A percentile compares a stretch with the other conserved stretches of the same genome.
Evolutionary conservation across 2,888 invertebrate genomes (phyloP).

Genomic region (Agrochola lychnidis): DNA sequence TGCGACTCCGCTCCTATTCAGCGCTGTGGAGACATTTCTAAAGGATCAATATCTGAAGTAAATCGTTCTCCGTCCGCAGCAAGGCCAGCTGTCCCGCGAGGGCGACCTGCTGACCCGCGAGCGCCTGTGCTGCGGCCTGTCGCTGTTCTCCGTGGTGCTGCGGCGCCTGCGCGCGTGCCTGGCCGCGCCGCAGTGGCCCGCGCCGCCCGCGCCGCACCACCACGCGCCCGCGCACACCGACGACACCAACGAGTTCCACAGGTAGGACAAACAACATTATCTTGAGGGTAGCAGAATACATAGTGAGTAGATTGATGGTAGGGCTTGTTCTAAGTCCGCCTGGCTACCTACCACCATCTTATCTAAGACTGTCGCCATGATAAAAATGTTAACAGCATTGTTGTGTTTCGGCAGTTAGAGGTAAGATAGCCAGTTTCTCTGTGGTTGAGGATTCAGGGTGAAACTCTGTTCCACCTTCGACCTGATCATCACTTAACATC

Average conservation of each 20-base stretch:
- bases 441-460: too few species aligned
- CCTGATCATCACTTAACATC: too few species aligned
- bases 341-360: too few species aligned
- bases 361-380: too few species aligned
- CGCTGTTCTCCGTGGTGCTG: conserved; percentile 98
- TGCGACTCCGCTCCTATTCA: not conserved
- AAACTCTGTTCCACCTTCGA: too few species aligned
- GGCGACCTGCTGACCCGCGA: conserved; percentile 99
- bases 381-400: too few species aligned
- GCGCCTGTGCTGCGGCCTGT: conserved; percentile 98
- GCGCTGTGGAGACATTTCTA: not conserved
- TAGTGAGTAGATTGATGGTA: too few species aligned
- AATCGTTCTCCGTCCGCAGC: conserved; percentile 87
- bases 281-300: too few species aligned
- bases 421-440: too few species aligned
- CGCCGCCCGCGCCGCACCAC: conserved; percentile 96
- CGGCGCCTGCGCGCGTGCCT: conserved; percentile 96
- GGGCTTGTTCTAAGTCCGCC: too few species aligned
- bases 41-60: not conserved
- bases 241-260: conserved; percentile 99
- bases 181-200: conserved; percentile 98
- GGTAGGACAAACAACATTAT: conserved; percentile 55
- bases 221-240: conserved; percentile 99
- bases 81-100: conserved; percentile 98
- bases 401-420: too few species aligned